Conservation (phyloP, 2,113 vertebrate genomes). For the Chrysemys picta region DNA sequence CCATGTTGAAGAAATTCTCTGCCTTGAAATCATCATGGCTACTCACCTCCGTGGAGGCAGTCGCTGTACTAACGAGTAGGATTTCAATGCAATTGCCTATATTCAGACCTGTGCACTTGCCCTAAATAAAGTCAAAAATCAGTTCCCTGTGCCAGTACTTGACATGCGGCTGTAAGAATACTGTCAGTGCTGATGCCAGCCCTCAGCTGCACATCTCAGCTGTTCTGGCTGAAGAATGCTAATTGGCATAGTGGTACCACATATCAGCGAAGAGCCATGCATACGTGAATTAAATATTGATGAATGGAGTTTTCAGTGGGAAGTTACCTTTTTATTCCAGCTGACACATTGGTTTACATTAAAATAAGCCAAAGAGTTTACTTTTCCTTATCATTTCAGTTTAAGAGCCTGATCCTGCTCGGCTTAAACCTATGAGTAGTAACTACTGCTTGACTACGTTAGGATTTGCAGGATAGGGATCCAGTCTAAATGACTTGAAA, state of each 20-base stretch:
- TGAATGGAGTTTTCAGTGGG: neutral
- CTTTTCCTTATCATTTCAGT: neutral
- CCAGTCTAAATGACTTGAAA: neutral
- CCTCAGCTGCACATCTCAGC: slow-evolving; percentile 32
- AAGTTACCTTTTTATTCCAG: neutral
- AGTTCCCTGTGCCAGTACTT: neutral
- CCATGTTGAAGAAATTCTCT: neutral
- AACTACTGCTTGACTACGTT: neutral
- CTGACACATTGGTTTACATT: neutral
- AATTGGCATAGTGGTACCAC: slow-evolving; percentile 26
- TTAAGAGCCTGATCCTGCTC: neutral
- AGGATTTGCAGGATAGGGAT: neutral
- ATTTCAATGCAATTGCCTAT: neutral
- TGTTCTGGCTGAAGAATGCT: slow-evolving; percentile 30
- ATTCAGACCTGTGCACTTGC: neutral
- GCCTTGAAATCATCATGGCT: neutral
- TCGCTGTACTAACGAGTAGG: neutral
- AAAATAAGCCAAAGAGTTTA: neutral
- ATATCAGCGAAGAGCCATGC: slow-evolving; percentile 16
- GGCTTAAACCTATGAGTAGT: neutral
- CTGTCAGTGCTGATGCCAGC: slow-evolving; percentile 42
- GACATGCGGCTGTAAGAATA: slow-evolving; percentile 19
- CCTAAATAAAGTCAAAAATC: slow-evolving; percentile 38
- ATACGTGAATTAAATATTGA: slow-evolving; percentile 24
- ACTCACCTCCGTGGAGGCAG: neutral